Evolutionary conservation across 2,113 vertebrate genomes (phyloP).

Genomic region (Megalops atlanticus): DNA sequence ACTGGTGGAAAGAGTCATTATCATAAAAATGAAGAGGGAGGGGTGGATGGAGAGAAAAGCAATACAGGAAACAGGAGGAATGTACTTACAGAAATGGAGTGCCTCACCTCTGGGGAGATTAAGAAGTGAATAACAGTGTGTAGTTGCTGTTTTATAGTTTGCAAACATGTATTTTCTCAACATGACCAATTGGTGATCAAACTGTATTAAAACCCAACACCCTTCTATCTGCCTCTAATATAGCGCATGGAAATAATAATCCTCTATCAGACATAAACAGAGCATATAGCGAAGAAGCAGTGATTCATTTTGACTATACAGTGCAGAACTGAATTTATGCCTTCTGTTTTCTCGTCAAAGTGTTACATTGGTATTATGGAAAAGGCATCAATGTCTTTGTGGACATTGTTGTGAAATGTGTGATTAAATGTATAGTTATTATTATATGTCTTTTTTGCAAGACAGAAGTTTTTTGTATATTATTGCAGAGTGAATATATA

Average conservation of each 20-base stretch:
- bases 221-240: conserved; percentile 45
- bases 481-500: conserved; percentile 45
- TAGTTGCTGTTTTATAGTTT: conserved; percentile 47
- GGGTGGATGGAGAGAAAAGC: conserved; percentile 44
- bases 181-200: conserved; percentile 47
- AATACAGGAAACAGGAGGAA: conserved; percentile 55
- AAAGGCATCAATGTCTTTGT: conserved; percentile 78
- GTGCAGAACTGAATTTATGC: conserved; percentile 71
- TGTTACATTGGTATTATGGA: conserved; percentile 81
- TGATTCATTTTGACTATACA: conserved; percentile 70
- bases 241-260: conserved; percentile 74
- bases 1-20: too few species aligned
- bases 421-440: conserved; percentile 79
- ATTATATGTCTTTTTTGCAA: conserved; percentile 76
- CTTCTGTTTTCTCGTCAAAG: conserved; percentile 77
- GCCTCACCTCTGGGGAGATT: not conserved
- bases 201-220: conserved; percentile 23
- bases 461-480: conserved; percentile 76
- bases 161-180: conserved; percentile 41
- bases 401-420: conserved; percentile 80
- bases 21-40: too few species aligned
- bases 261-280: conserved; percentile 59
- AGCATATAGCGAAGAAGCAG: conserved; percentile 64
- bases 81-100: conserved; percentile 39
- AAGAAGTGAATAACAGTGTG: conserved; percentile 12